Base-by-base conservation (phyloP, 2,113 vertebrate species). In the Ptychochromis oligacanthus region DNA sequence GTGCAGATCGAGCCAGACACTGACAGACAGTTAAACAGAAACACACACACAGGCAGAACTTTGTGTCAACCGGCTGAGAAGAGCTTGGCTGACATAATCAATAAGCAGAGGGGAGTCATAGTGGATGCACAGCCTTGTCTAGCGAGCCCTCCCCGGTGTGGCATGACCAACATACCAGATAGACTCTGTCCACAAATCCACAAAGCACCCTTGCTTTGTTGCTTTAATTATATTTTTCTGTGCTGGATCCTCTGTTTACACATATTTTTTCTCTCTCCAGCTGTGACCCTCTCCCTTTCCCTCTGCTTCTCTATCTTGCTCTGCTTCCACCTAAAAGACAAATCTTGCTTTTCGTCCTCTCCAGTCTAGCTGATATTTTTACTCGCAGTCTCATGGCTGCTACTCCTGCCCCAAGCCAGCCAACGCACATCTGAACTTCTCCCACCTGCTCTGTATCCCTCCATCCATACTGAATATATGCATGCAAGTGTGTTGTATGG, bases 41-140 rank as follows among this genome's bases (percentile, higher is more conserved):
- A 81, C 36, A 81, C 52, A 40, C 55, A 82, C 20, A 64, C 67
- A 55, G 28, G 75, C 18, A 56, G 3, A 87, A 79, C 46, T 87
- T 61, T 75, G 76, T 78, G 81, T 81, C 75, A 77, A 52, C 18
- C 4, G 14, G 38, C 58, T 62, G 31, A 58, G 58, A 76, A 77
- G 81, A 75, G 75, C 77, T 77, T 54, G 58, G 85, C 90, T 88
- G 91, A 83, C 88, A 90, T 83, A 93, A 94, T 93, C 88, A 49
- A 94, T 94, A 62, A 57, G 62, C 79, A 88, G 80, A 82, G 82
- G 62, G 76, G 87, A 93, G 91, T 89, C 92, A 89, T 80, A 84
- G 88, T 77, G 74, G 77, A 90, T 87, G 84, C 87, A 74, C 56
- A 79, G 75, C 58, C 59, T 67, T 46, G 77, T 88, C 91, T 82